A percentile compares a stretch with the other conserved stretches of the same genome.
These are phyloP conservation scores for Nixonia krombeini DNA, from an alignment of 1,140 invertebrate genomes.

Conservation along the genomic window DNA sequence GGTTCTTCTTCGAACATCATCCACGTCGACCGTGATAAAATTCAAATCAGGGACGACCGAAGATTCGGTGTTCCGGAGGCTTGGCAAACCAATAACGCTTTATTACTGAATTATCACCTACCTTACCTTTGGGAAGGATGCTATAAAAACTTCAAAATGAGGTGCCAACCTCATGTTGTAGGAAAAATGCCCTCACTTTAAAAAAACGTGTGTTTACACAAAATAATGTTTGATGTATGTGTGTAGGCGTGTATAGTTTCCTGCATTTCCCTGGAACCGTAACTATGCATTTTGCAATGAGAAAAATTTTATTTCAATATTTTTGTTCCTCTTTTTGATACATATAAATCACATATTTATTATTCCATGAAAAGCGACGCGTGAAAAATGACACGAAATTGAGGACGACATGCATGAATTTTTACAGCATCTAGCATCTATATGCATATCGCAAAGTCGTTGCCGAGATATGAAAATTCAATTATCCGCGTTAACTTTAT, in stretches of 20 bases:
- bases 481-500: slow-evolving; percentile 50
- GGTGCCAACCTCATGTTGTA: too few species aligned
- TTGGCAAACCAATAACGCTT: slow-evolving; percentile 12
- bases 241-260: too few species aligned
- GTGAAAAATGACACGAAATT: slow-evolving; percentile 17
- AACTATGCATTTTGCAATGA: too few species aligned
- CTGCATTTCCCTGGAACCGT: too few species aligned
- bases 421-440: slow-evolving; percentile 16
- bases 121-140: slow-evolving; percentile 1
- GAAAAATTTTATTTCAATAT: too few species aligned
- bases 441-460: slow-evolving; percentile 12
- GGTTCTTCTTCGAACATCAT: slow-evolving; percentile 13
- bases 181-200: too few species aligned
- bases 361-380: too few species aligned
- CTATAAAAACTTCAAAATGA: slow-evolving; percentile 20
- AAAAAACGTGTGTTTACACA: too few species aligned
- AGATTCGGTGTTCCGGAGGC: slow-evolving; percentile 14
- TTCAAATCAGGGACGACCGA: slow-evolving; percentile 20
- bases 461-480: slow-evolving; percentile 50
- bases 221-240: too few species aligned
- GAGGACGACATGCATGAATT: slow-evolving; percentile 18
- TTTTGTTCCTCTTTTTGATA: too few species aligned
- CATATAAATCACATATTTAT: too few species aligned
- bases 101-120: slow-evolving; percentile 22
- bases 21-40: slow-evolving; percentile 11